Base-by-base conservation (phyloP, 2,113 vertebrate genomes). In the Orycteropus afer region DNA sequence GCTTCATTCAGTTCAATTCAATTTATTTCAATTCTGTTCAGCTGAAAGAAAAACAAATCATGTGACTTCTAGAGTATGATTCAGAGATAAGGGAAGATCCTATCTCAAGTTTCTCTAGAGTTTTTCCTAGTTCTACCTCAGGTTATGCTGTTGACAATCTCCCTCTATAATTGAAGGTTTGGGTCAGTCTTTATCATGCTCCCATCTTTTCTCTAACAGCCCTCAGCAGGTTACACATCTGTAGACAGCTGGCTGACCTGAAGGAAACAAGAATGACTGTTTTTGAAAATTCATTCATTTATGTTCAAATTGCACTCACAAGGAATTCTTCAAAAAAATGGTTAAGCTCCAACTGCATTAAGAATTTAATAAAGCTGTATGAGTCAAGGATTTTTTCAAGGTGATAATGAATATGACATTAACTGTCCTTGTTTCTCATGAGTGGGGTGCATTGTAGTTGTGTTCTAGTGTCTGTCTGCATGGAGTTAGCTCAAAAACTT, bases 361-460 rank as follows among this genome's bases (percentile, higher is more conserved):
- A 95, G 90, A 86, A 57, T 74, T 96, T 95, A 97, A 97, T 86
- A 97, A 95, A 94, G 79, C 59, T 95, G n/a, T 90, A 34, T 90
- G 97, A 94, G 85, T 96, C 82, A 93, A 74, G 47, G 85, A 42
- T n/a, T 45, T 96, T 80, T 97, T 97, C 74, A 95, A 97, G 79
- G 49, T 83, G 95, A 83, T 93, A 34, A 96, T 73, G 91, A 97
- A 93, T 92, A 93, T 67, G 57, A 69, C 65, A 87, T 95, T 93
- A 97, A 80, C 27, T 94, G 49, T 40, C 65, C 78, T 96, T 94
- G 87, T 47, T 97, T 11, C 82, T 90, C 92, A 51, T 94, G 59
- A 96, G 42, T 45, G 91, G 94, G 94, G 79, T 37, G 29, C 34
- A 51, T 90, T 90, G 47, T 47, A 45, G 40, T 89, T 93, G 73